phyloP scores from a whole-genome alignment of 2,797 vertebrate species.

The Oophaga sylvatica region DNA sequence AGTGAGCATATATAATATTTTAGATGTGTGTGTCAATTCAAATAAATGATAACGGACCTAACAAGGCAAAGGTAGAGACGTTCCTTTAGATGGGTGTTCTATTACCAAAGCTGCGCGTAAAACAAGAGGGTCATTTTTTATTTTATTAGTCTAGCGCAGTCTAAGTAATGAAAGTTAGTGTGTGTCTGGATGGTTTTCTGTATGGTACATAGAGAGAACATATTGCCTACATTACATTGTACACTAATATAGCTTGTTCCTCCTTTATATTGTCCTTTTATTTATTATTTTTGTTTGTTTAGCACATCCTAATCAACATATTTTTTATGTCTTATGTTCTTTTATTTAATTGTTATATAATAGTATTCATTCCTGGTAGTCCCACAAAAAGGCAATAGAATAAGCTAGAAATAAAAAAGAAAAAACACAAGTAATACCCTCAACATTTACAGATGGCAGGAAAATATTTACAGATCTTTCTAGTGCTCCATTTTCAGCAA shows the following conservation, averaged over 20 bases:
- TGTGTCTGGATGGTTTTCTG: neutral
- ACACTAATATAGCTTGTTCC: neutral
- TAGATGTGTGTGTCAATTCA: neutral
- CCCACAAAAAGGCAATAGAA: too few relatives aligned
- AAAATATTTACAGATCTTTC: neutral
- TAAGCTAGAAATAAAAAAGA: too few relatives aligned
- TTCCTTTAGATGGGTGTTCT: neutral
- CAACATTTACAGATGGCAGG: neutral
- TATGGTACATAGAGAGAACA: neutral
- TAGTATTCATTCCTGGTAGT: too few relatives aligned
- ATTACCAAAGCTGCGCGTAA: neutral
- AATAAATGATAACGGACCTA: slow-evolving; percentile 9
- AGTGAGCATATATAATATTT: neutral
- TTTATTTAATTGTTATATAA: neutral
- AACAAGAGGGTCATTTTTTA: neutral
- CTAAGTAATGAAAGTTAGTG: neutral
- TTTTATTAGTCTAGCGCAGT: neutral
- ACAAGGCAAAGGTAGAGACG: slow-evolving; percentile 2
- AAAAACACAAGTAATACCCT: too few relatives aligned
- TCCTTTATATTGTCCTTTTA: neutral
- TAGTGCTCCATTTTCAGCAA: neutral
- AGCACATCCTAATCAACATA: neutral
- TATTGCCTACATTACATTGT: neutral
- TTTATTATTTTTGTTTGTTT: neutral
- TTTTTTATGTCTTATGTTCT: neutral